Base-by-base conservation (phyloP, 2,797 vertebrate species). In the Hippopotamyrus pictus region DNA sequence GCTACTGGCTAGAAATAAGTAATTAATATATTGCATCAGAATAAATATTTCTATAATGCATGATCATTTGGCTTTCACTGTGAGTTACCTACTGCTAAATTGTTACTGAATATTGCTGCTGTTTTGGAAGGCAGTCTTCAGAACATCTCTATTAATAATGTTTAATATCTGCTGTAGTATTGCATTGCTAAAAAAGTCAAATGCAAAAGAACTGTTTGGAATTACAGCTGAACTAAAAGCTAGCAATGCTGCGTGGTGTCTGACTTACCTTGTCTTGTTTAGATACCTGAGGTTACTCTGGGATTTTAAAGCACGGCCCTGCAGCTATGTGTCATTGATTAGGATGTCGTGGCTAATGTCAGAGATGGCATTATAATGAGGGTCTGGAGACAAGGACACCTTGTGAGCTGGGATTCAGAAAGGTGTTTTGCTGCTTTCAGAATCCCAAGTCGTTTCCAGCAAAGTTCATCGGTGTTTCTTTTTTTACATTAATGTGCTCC, bases 281-380 rank as follows among this genome's bases (percentile, higher is more conserved):
- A 69, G 57, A 5, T 79, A 87, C n/a, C 37, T 17, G 29, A 29
- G 54, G 17, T 33, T 46, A n/a, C 25, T 14, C 14, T 44, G 59
- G 89, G 69, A 84, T 91, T 91, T 76, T 91, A 89, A 88, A 90
- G 88, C 37, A 22, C n/a, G 41, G 6, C 11, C 44, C 44, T 41
- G 44, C 53, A 44, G 33, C 44, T 82, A 25, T 44, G 50, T 57
- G 57, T 62, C 44, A 86, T 88, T 86, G 44, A 88, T 88, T 86
- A 62, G 19, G 79, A 37, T 65, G 37, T 41, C 57, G 11, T 90
- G 87, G 69, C n/a, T 76, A 19, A 86, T 89, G 89, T 87, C 89
- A 90, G 69, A 87, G 25, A 33, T 53, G 50, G 41, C 79, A 48
- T 17, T 62, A 46, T 88, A 88, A 88, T 89, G 62, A 89, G 89